Evolutionary conservation across 2,888 invertebrate species (phyloP), one percentile per base, ranked within the genome.

Genomic region (Latrodectus elegans): DNA sequence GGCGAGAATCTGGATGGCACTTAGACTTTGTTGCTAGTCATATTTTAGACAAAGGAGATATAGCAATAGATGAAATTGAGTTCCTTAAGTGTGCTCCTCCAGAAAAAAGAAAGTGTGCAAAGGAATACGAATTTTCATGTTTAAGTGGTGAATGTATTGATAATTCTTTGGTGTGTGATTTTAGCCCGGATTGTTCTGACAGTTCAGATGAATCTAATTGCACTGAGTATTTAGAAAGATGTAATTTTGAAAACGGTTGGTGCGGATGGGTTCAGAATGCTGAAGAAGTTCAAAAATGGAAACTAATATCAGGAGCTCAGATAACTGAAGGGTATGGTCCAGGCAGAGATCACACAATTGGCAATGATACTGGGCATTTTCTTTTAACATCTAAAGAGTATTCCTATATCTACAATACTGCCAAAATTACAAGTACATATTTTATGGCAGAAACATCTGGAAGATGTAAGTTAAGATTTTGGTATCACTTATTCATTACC

Each of bases 401-500:
- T 17, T 64, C 9, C 17, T 71, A 70, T 38, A 53, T 22, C 60
- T 52, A 55, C n/a, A 68, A 53, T 6, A 65, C 11, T 14, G 65
- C 87, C 15, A 14, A 38, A 65, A 76, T 90, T 12, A 38, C 11
- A 4, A 90, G 89, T 53, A 86, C 89, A 8, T 26, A 68, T 38
- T 90, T 90, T 72, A 72, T 86, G 26, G 80, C 87, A 17, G 87
- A 89, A 55, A 84, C 65, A 12, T 80, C 82, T 22, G 82, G 85
- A 51, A 77, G 84, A 52, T 90, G 90, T 67, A 64, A 73, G 26
- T 12, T 90, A 12, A 82, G 90, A 64, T 89, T 90, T 53, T 90
- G 90, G 90, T 75, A 73, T 17, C 83, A 88, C 65, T 22, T 89
- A 53, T 82, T 60, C 55, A n/a, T 12, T 11, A 52, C 68, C 53